Base-by-base conservation (phyloP, 1,140 invertebrate species). In the Trachymyrmex septentrionalis region DNA sequence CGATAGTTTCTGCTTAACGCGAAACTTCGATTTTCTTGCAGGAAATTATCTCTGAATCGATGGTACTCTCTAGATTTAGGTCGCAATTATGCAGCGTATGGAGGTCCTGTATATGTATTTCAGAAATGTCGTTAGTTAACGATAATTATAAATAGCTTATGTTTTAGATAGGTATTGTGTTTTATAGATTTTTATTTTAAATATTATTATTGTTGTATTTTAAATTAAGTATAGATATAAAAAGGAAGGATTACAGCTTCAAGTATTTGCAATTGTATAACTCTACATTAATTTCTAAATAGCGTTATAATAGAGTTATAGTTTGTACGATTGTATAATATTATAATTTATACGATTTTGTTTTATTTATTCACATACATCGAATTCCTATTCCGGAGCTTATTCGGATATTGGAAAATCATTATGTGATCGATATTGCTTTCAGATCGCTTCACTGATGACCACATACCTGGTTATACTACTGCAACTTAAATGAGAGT, bases 401-500 rank as follows among this genome's bases (percentile, higher is more conserved):
- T 63, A 66, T 61, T 19, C 27, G 9, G 12, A 69, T 69, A 55
- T 81, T 55, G 77, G 53, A 61, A 80, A 72, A 21, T 71, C 77
- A 73, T 82, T 30, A 87, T 30, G 19, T 59, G 48, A 84, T 71
- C 67, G 85, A 87, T 63, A 63, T 81, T 48, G 19, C 10, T 92
- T 92, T 48, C 91, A 95, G 95, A 94, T 93, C 10, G 77, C 86
- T 12, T 86, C 90, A 16, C 7, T 92, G 34, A 63, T 93, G 55
- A 90, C 92, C 10, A 95, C 93, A 0, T 95, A 95, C 81, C 86
- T 95, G 53, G 92, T 95, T 21, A 94, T 95, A 80, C 91, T 95
- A 1, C 24, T 95, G 59, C 94, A 95, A 77, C 61, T 95, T 59
- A 92, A 87, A n/a, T 86, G 21, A 30, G 3, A 14, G 1, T 7